phyloP scores from a whole-genome alignment of 37 sponge, comb jelly and placozoan species.

The Geodia barretti region DNA sequence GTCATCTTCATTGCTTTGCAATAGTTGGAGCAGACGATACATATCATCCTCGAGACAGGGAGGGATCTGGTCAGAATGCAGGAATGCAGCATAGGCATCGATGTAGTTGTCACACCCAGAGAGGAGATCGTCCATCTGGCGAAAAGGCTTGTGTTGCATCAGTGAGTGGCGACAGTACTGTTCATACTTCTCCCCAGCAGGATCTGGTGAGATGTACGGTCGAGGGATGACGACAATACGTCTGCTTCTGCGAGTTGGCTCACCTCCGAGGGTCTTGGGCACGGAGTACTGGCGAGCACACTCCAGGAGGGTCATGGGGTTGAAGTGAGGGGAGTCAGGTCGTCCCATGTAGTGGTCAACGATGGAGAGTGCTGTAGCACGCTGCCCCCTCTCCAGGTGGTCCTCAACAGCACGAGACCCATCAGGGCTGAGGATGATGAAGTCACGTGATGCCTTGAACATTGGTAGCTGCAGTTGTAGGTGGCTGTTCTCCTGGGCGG shows the following conservation, averaged over 20 bases:
- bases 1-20: neutral
- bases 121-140: slow-evolving; percentile 17
- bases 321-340: slow-evolving; percentile 17
- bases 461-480: slow-evolving; percentile 41
- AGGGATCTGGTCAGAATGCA: slow-evolving; percentile 40
- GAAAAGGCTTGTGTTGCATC: slow-evolving; percentile 51
- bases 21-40: slow-evolving; percentile 12
- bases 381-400: too few species aligned
- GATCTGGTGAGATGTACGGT: slow-evolving; percentile 57
- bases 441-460: slow-evolving; percentile 22
- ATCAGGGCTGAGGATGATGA: slow-evolving; percentile 38
- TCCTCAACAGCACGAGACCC: slow-evolving; percentile 34
- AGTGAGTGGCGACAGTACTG: slow-evolving; percentile 53
- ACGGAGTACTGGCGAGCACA: slow-evolving; percentile 27
- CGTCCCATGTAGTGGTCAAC: too few species aligned
- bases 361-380: too few species aligned
- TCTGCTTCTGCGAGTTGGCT: slow-evolving; percentile 7
- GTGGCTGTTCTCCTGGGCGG: slow-evolving; percentile 52
- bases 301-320: slow-evolving; percentile 25
- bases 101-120: slow-evolving; percentile 11
- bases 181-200: slow-evolving; percentile 46
- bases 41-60: slow-evolving; percentile 55
- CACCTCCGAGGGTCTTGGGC: slow-evolving; percentile 14
- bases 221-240: slow-evolving; percentile 23
- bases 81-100: slow-evolving; percentile 42